Evolutionary conservation across 2,888 invertebrate genomes (phyloP).

Genomic region (Meloe dianella): DNA sequence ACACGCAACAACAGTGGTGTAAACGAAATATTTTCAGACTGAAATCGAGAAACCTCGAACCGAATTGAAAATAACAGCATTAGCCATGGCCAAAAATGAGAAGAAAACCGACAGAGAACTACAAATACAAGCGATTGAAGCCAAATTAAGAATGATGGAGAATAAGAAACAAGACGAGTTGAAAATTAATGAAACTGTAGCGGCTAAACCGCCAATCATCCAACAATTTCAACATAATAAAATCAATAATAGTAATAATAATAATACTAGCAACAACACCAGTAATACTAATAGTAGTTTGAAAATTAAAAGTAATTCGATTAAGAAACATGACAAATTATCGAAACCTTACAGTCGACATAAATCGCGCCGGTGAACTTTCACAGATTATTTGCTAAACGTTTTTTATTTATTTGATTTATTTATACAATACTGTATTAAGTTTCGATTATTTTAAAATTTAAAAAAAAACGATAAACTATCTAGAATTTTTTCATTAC

Average conservation of each 20-base stretch:
- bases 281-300: constrained; percentile 19
- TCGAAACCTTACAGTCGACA: constrained; percentile 43
- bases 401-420: neutral
- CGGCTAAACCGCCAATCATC: constrained; percentile 70
- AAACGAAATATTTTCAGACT: constrained; percentile 63
- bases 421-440: neutral
- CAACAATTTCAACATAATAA: constrained; percentile 71
- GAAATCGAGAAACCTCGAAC: constrained; percentile 78
- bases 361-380: constrained; percentile 18
- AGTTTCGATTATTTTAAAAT: neutral
- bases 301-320: constrained; percentile 30
- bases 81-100: constrained; percentile 69
- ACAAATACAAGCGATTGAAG: constrained; percentile 87
- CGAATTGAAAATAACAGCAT: constrained; percentile 76
- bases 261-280: constrained; percentile 26
- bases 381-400: neutral
- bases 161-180: constrained; percentile 72
- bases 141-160: constrained; percentile 83
- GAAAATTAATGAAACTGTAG: constrained; percentile 73
- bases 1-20: neutral
- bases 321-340: constrained; percentile 41
- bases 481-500: too few relatives aligned
- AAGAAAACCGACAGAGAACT: constrained; percentile 76
- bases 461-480: neutral
- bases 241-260: constrained; percentile 37